Base-by-base conservation (phyloP, 2,888 invertebrate genomes). In the Cheilosia vulpina region DNA sequence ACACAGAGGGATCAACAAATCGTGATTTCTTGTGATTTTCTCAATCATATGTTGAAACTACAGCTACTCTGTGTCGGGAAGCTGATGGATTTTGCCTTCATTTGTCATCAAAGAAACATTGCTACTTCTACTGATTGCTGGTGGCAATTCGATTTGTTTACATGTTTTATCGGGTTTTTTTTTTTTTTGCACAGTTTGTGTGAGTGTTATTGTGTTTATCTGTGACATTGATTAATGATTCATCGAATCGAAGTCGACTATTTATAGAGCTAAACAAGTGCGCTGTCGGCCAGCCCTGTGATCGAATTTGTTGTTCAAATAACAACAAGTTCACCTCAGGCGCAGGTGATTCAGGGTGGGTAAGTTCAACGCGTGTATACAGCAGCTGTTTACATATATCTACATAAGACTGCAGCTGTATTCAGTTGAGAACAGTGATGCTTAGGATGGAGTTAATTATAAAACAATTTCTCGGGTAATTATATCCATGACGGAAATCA, bases 271-370 rank as follows among this genome's bases (percentile, higher is more conserved):
- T 24, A 24, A 15, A 50, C 58, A 43, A 62, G 68, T 57, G 50
- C 53, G 66, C 75, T 60, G 41, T 43, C 60, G 41, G 27, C 19
- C 43, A 75, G 75, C 75, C 75, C 75, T 63, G 81, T 76, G 62
- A 76, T 47, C 41, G 17, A 80, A 75, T 75, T 68, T 60, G 62
- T 47, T 62, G 57, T 66, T 69, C 6, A 57, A 62, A 78, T 50
- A 50, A 21, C 21, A 24, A 78, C 57, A 63, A n/a, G 78, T 43
- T 78, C 57, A 78, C 78, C 78, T 72, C 72, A 52, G 13, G 5
- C 55, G 57, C 71, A 71, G 71, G 77, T 71, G 62, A 71, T 63
- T 78, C 77, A 47, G 71, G 71, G 77, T 71, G 55, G 62, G 17
- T 63, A 13, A 47, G 55, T 78, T 62, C 58, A 17, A 11, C 41